Base-by-base conservation (phyloP, 2,113 vertebrate genomes). In the Hypomesus transpacificus region DNA sequence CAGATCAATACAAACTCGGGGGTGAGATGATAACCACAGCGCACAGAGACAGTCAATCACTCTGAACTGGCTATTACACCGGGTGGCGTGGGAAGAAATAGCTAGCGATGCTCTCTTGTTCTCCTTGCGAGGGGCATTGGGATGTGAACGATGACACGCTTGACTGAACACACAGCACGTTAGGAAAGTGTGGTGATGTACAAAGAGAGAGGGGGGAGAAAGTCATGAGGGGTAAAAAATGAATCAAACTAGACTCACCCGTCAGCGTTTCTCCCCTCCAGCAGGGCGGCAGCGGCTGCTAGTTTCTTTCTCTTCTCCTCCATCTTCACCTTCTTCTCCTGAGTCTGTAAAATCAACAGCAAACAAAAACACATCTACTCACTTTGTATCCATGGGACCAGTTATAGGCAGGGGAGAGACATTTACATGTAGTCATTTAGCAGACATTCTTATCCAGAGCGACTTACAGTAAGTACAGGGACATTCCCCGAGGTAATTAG, bases 251-350 rank as follows among this genome's bases (percentile, higher is more conserved):
- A 71, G 61, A 91, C 93, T 83, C 46, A 98, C 96, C 97, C 97
- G 71, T 99, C 97, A 3, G 95, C 96, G 8, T 99, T 94, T 86
- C 87, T 95, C 75, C 92, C 91, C 71, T 88, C 81, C 82, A 98
- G 84, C 70, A 95, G 84, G 63, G 93, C 88, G 31, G 94, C 94
- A 17, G 94, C 82, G 39, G 94, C 92, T 6, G 89, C 77, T 14
- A 95, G 87, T 81, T 91, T 95, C 90, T 88, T 97, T 71, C 88
- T 94, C 83, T 91, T 96, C 83, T 96, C 95, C 79, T 95, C 95
- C 79, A 92, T 91, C 84, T 92, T 95, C 52, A 87, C 86, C 74
- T 92, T 95, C 79, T 91, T 98, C 85, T 95, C 94, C 74, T 90
- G 89, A 82, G 90, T 91, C 97, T 98, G 65, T 79, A 59, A 87